A percentile compares a stretch with the other conserved stretches of the same genome.
phyloP scores from a whole-genome alignment of 2,113 vertebrate genomes.

The Pedionomus torquatus region DNA sequence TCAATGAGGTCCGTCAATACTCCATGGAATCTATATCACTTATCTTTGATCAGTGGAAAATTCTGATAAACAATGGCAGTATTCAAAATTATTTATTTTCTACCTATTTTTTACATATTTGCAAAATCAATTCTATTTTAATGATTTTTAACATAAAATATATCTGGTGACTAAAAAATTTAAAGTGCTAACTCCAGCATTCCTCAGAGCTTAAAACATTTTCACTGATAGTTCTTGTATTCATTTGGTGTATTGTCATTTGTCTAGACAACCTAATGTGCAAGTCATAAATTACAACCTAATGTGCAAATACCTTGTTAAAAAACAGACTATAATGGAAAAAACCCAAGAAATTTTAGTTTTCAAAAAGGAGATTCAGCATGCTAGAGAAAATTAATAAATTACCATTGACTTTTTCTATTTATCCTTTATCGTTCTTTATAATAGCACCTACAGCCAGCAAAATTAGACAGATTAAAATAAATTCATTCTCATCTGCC shows the following conservation, averaged over 20 bases:
- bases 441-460: not conserved
- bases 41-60: not conserved
- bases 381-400: not conserved
- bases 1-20: not conserved
- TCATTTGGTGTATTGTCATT: not conserved
- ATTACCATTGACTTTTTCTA: not conserved
- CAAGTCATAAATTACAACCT: not conserved
- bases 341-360: too few species aligned
- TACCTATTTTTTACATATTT: not conserved
- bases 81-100: not conserved
- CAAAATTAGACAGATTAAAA: not conserved
- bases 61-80: not conserved
- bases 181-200: not conserved
- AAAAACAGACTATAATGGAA: not conserved
- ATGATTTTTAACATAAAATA: not conserved
- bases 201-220: not conserved
- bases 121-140: not conserved
- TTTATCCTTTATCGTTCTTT: not conserved
- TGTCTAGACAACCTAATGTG: not conserved
- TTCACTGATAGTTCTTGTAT: not conserved
- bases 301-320: not conserved
- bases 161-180: not conserved
- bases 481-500: not conserved
- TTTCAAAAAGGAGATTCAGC: not conserved
- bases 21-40: not conserved